A percentile compares a stretch with the other conserved stretches of the same genome.
These are phyloP conservation scores for Prionailurus viverrinus DNA, from an alignment of 2,113 vertebrate species.

Conservation along the genomic window DNA sequence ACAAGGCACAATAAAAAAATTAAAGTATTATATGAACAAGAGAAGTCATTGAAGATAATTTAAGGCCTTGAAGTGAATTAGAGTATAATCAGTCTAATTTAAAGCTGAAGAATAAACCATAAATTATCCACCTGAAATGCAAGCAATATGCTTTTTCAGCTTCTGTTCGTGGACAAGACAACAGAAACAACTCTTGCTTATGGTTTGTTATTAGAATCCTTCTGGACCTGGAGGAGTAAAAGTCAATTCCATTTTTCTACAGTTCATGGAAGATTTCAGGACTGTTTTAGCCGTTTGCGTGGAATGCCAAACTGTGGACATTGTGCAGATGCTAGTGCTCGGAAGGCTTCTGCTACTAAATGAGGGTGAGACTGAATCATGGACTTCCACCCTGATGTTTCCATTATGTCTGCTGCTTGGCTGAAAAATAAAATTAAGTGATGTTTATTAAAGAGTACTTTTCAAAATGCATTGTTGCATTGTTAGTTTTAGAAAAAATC, in stretches of 20 bases:
- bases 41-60: conserved; percentile 96
- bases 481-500: neutral
- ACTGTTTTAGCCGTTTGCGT: conserved; percentile 99
- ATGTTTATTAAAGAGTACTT: conserved; percentile 55
- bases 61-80: conserved; percentile 97
- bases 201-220: conserved; percentile 90
- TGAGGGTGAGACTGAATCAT: conserved; percentile 99
- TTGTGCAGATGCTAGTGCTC: conserved; percentile 97
- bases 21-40: conserved; percentile 90
- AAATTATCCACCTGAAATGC: conserved; percentile 91
- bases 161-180: conserved; percentile 89
- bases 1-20: conserved; percentile 97
- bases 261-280: conserved; percentile 91
- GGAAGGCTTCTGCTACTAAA: conserved; percentile 99
- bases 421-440: conserved; percentile 89
- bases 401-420: conserved; percentile 98
- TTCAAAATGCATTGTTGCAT: neutral
- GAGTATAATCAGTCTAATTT: conserved; percentile 92
- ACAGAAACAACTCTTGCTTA: conserved; percentile 87
- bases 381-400: conserved; percentile 99
- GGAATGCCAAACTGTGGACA: conserved; percentile 98
- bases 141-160: conserved; percentile 88
- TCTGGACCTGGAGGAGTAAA: conserved; percentile 89
- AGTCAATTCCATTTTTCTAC: conserved; percentile 89
- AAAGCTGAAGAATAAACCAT: conserved; percentile 94